These are phyloP conservation scores for Cynopterus brachyotis DNA, from an alignment of 2,113 vertebrate species.

Conservation along the genomic window DNA sequence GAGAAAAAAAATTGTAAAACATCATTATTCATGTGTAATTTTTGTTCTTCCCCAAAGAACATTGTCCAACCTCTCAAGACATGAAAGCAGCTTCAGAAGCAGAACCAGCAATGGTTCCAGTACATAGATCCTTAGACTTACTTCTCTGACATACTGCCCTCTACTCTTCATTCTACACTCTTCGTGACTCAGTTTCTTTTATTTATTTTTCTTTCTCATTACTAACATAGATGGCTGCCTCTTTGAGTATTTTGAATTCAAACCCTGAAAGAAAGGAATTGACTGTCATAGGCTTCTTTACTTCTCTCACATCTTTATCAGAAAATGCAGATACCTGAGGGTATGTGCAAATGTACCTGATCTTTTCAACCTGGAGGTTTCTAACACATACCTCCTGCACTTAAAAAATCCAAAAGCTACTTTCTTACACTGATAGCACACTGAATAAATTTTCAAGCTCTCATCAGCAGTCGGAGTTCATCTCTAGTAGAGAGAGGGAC, in stretches of 20 bases:
- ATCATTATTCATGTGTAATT: background rate
- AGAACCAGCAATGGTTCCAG: background rate
- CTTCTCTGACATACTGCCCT: background rate
- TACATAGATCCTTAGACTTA: background rate
- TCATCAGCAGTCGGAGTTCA: background rate
- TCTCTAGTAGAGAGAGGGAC: background rate
- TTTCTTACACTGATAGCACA: background rate
- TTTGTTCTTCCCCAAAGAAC: background rate
- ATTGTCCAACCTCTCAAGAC: background rate
- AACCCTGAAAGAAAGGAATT: background rate
- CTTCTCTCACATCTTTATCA: background rate
- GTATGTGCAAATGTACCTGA: background rate
- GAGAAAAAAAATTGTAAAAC: background rate
- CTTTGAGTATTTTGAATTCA: background rate
- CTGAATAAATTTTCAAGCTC: background rate
- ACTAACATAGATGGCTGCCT: background rate
- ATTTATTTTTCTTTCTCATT: background rate
- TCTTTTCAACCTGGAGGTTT: background rate
- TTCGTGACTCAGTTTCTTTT: background rate
- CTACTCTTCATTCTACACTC: background rate
- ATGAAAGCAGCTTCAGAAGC: background rate
- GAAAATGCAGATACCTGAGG: background rate
- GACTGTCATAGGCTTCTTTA: background rate
- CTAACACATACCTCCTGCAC: background rate
- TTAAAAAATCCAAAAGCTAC: background rate